These are phyloP conservation scores for Halcyon senegalensis DNA, from an alignment of 2,113 vertebrate species.

Conservation along the genomic window DNA sequence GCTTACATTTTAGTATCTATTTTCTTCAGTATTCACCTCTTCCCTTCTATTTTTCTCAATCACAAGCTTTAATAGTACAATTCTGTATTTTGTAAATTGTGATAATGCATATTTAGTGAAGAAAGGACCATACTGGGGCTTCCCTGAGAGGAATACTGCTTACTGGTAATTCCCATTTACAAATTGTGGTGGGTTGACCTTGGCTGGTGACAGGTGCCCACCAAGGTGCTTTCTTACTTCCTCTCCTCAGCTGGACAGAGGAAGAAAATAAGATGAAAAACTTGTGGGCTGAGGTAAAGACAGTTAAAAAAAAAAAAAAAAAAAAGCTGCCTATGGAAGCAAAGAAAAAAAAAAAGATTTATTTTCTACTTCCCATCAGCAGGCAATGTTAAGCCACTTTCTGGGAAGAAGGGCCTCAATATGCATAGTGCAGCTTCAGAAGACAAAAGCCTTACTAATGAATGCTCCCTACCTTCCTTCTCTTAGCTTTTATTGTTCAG, in stretches of 20 bases:
- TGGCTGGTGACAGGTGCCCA: not conserved
- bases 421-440: not conserved
- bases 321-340: not conserved
- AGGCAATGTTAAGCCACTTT: not conserved
- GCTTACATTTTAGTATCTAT: not conserved
- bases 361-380: not conserved
- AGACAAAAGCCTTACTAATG: not conserved
- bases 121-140: not conserved
- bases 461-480: not conserved
- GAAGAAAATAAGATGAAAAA: not conserved
- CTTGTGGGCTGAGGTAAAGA: not conserved
- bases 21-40: not conserved
- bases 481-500: not conserved
- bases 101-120: not conserved
- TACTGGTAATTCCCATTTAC: not conserved
- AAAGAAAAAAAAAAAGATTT: not conserved
- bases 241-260: not conserved
- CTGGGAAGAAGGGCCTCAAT: not conserved
- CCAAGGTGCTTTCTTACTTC: not conserved
- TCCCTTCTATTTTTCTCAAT: not conserved
- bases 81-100: not conserved
- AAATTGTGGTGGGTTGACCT: not conserved
- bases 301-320: not conserved
- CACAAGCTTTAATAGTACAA: not conserved
- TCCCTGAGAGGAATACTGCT: not conserved